These are phyloP conservation scores for Hippopotamyrus pictus DNA, from an alignment of 2,797 vertebrate species.

Conservation along the genomic window DNA sequence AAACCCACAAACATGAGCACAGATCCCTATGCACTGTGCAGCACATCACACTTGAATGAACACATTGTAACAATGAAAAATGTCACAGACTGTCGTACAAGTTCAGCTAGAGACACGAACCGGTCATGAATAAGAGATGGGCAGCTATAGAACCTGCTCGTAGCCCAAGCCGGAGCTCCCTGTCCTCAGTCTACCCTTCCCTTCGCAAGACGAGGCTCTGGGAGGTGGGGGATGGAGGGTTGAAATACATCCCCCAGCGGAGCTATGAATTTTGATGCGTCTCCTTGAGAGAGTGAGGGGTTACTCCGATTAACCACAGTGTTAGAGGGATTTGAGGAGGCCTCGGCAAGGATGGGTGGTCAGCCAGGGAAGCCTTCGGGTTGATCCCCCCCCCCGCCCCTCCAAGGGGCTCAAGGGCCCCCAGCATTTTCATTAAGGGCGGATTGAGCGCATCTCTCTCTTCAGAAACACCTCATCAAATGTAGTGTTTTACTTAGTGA, in stretches of 20 bases:
- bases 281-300: constrained; percentile 64
- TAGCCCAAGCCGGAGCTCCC: neutral
- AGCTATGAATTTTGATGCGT: constrained; percentile 76
- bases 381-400: constrained; percentile 60
- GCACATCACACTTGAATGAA: neutral
- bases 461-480: constrained; percentile 99
- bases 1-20: neutral
- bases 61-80: neutral
- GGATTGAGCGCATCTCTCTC: constrained; percentile 91
- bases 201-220: neutral
- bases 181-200: neutral
- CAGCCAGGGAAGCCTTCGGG: constrained; percentile 64
- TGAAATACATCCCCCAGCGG: constrained; percentile 6
- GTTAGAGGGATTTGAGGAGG: constrained; percentile 71
- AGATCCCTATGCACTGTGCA: neutral
- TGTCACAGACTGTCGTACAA: neutral
- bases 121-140: neutral
- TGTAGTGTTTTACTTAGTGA: constrained; percentile 99
- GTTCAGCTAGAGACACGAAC: neutral
- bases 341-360: constrained; percentile 71
- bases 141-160: neutral
- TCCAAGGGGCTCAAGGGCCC: constrained; percentile 76
- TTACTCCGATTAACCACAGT: constrained; percentile 69
- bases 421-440: constrained; percentile 99
- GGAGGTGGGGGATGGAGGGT: neutral